Evolutionary conservation across 2,113 vertebrate species (phyloP).

Genomic region (Protomyctophum bolini): DNA sequence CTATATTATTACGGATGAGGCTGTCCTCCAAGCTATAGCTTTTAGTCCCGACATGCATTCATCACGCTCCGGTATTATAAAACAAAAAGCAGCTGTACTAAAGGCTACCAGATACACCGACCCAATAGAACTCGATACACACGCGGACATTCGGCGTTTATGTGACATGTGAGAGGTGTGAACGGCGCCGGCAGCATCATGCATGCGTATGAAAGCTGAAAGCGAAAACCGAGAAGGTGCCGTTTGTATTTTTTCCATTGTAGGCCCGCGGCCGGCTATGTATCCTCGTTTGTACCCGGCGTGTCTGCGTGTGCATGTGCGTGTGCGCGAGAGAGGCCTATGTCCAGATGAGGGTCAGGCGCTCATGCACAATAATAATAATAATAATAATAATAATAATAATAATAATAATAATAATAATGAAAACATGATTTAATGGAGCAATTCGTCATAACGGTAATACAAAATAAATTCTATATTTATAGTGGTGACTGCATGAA

Average conservation of each 20-base stretch:
- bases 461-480: no score
- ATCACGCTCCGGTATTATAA: constrained; percentile 4
- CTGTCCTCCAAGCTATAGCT: no score
- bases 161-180: constrained; percentile 26
- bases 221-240: constrained; percentile 13
- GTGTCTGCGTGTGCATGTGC: background rate
- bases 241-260: background rate
- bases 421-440: background rate
- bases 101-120: background rate
- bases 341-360: no score
- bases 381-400: background rate
- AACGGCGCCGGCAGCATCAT: no score
- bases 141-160: constrained; percentile 15
- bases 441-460: no score
- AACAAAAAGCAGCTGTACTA: constrained; percentile 38
- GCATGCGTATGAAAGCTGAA: background rate
- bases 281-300: constrained; percentile 8
- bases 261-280: no score
- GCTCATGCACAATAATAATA: background rate
- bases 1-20: no score
- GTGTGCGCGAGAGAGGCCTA: no score
- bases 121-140: constrained; percentile 29
- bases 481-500: no score
- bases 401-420: background rate
- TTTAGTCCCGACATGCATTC: no score